phyloP scores from a whole-genome alignment of 1,140 invertebrate genomes.

The Halyomorpha halys region DNA sequence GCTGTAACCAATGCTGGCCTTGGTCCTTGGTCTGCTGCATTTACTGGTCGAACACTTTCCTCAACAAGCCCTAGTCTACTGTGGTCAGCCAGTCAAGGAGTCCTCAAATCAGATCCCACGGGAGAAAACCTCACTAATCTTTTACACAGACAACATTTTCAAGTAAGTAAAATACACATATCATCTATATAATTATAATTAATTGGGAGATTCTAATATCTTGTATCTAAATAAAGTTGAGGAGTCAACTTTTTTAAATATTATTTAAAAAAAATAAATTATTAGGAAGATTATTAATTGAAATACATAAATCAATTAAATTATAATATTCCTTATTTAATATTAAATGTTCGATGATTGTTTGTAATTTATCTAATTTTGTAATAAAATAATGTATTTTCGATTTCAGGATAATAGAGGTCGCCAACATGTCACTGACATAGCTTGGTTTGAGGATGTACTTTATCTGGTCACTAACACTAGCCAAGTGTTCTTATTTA shows the following conservation, averaged over 20 bases:
- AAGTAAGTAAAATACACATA: conserved; percentile 30
- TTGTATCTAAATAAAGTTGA: too few relatives aligned
- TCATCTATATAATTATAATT: too few relatives aligned
- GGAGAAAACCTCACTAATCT: conserved; percentile 56
- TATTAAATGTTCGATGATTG: neutral
- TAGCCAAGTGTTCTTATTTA: conserved; percentile 57
- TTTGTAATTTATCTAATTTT: too few relatives aligned
- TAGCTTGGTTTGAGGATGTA: conserved; percentile 55
- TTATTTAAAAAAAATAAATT: too few relatives aligned
- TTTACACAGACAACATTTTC: conserved; percentile 45
- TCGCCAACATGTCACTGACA: conserved; percentile 48
- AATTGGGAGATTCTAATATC: too few relatives aligned
- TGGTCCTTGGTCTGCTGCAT: conserved; percentile 71
- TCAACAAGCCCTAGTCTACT: conserved; percentile 29
- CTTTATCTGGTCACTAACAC: conserved; percentile 64
- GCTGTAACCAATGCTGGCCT: conserved; percentile 64
- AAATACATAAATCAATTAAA: neutral
- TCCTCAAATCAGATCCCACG: conserved; percentile 59
- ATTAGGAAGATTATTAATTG: too few relatives aligned
- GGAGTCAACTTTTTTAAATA: too few relatives aligned
- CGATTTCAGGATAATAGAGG: conserved; percentile 31
- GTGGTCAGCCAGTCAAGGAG: conserved; percentile 42
- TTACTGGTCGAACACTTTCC: conserved; percentile 53
- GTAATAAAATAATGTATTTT: neutral
- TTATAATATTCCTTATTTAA: neutral